These are phyloP conservation scores for Sterrhoptilus dennistouni DNA, from an alignment of 2,113 vertebrate species.

Conservation along the genomic window DNA sequence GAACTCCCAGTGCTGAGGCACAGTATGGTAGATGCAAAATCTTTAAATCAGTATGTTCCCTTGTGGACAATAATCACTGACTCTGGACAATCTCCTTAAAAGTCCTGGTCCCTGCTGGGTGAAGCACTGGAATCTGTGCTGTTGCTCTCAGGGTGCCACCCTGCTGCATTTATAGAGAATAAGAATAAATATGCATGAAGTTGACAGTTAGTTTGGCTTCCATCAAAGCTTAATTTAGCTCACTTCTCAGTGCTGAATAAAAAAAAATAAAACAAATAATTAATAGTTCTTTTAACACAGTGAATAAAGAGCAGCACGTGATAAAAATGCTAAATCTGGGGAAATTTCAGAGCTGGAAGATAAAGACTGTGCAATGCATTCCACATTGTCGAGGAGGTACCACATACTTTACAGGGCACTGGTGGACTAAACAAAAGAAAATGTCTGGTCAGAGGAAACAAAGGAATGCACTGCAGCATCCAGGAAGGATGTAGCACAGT, in stretches of 20 bases:
- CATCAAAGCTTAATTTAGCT: constrained; percentile 46
- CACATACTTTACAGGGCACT: background rate
- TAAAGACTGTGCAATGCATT: background rate
- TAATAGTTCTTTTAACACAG: constrained; percentile 1
- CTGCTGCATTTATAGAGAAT: background rate
- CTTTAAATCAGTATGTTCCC: background rate
- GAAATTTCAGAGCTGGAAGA: background rate
- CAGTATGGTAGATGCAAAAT: background rate
- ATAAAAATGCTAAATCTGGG: background rate
- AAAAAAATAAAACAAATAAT: constrained; percentile 31
- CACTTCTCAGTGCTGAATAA: background rate
- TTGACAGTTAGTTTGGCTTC: background rate
- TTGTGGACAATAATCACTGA: background rate
- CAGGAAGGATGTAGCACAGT: constrained; percentile 28
- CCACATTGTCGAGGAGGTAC: background rate
- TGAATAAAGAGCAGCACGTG: background rate
- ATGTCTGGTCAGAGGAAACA: constrained; percentile 27
- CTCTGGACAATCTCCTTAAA: background rate
- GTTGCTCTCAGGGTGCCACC: background rate
- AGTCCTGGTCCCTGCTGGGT: background rate
- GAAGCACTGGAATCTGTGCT: background rate
- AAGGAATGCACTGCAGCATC: constrained; percentile 50
- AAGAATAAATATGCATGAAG: constrained; percentile 30
- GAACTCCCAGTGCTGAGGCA: background rate
- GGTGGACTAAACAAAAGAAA: constrained; percentile 42